Base-by-base conservation (phyloP, 2,888 invertebrate genomes). In the Mycalesis mineus region DNA sequence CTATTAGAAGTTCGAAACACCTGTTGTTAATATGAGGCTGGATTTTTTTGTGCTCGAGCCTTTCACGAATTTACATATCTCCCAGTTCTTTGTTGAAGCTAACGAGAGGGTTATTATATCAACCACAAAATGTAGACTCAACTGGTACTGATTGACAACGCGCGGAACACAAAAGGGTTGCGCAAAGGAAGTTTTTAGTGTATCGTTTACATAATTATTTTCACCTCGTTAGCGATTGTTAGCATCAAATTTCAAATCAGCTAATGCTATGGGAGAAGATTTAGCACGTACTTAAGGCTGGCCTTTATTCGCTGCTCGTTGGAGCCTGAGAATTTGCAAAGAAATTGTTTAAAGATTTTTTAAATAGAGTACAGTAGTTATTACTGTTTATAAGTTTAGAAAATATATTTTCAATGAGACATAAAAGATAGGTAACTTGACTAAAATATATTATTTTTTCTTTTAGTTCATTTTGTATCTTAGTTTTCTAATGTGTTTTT, bases 51-150 rank as follows among this genome's bases (percentile, higher is more conserved):
- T 82, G 71, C 69, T 67, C 65, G 71, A 69, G 68, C 80, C 84
- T 83, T 84, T 84, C 78, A 73, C 79, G 68, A 82, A 87, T 88
- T 88, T 86, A 86, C 86, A 88, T 88, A 86, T 78, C 76, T 79
- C 73, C 77, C 77, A 77, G 75, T 73, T 81, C 82, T 80, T 83
- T 80, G 82, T 80, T 77, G 67, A 70, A 77, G 71, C 74, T 86
- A 88, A 88, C 84, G 52, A 52, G 73, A 87, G 81, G 78, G 78
- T 80, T 82, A 86, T 88, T 88, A 88, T 84, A 81, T 84, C 74
- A 75, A 86, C 87, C 88, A 83, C 87, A 87, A 83, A 84, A 80
- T 77, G 71, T 79, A 71, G 75, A 78, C 74, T 77, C 78, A 82
- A 77, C 77, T 74, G 74, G 73, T 77, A 75, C 71, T 81, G 85